A percentile compares a stretch with the other conserved stretches of the same genome.
Conservation (phyloP, 2,888 invertebrate genomes). For the Tuta absoluta region DNA sequence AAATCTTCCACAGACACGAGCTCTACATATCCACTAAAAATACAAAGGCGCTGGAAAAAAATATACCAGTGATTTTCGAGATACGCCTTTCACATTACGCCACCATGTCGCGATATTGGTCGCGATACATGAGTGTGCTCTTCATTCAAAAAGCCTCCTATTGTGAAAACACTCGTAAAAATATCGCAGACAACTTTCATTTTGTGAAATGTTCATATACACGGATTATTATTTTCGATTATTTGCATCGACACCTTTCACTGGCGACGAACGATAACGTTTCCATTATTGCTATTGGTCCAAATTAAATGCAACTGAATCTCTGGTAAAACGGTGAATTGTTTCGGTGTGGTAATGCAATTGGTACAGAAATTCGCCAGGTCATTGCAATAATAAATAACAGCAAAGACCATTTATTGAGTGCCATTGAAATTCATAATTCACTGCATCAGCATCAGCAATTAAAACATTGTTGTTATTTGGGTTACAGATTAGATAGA, state of each 20-base stretch:
- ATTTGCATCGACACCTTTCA: conserved; percentile 47
- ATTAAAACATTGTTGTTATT: not conserved
- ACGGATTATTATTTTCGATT: conserved; percentile 47
- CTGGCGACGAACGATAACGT: conserved; percentile 32
- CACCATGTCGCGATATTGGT: conserved; percentile 39
- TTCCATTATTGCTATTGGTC: conserved; percentile 15
- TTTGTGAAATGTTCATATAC: conserved; percentile 42
- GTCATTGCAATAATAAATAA: not conserved
- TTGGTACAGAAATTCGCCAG: not conserved
- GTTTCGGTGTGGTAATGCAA: conserved; percentile 1
- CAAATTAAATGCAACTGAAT: conserved; percentile 20
- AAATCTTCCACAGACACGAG: not conserved
- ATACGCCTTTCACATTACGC: conserved; percentile 16
- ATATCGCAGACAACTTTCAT: conserved; percentile 54
- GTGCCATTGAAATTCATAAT: not conserved
- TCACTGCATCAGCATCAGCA: not conserved
- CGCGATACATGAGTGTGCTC: conserved; percentile 47
- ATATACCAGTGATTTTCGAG: conserved; percentile 7
- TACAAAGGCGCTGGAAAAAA: conserved; percentile 2
- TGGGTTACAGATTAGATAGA: too few relatives aligned
- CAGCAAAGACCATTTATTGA: not conserved
- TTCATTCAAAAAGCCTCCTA: conserved; percentile 48
- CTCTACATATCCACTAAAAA: conserved; percentile 1
- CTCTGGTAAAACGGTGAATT: conserved; percentile 11
- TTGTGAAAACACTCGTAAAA: conserved; percentile 47